Evolutionary conservation across 1,140 invertebrate species (phyloP), one percentile per base, ranked within the genome.

Genomic region (Drosophila equinoxialis): DNA sequence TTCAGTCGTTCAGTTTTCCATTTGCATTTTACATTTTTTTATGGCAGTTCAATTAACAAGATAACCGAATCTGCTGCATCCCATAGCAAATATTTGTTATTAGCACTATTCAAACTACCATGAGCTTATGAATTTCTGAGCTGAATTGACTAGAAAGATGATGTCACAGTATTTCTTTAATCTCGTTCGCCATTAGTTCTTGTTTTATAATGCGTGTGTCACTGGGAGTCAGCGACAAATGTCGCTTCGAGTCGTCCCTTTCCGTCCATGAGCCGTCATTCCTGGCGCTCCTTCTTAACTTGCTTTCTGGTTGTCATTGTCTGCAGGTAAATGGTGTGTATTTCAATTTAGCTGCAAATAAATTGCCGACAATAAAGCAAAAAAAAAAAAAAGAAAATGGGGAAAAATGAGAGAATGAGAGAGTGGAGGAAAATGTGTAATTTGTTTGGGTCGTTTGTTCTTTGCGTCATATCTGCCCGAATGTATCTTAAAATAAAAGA

Each of bases 321-420:
- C 77, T 89, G 66, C 84, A 87, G 84, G 83, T 87, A 89, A 87
- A 89, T 87, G 81, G 84, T 89, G 83, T 81, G 82, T 81, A 87
- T 87, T 87, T 87, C 84, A 87, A 87, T 87, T 87, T 87, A 74
- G 83, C 71, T 68, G 79, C 80, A 66, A 80, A 87, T 87, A 87
- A 84, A 87, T 87, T 87, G 84, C 84, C 67, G 60, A 72, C 84
- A 87, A 89, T 87, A 89, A 87, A 87, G 74, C 60, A 69, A 62
- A 51, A 63, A n/a, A 7, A 59, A 69, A 62, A 51, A 63, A n/a
- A 7, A 59, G 8, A 59, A 59, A 55, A 64, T 13, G 23, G 11
- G 7, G 6, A 35, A 35, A 14, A 14, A 14, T 2, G 30, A 1
- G 13, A 11, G 35, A 37, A 11, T 10, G n/a, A 58, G 4, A 13